A percentile compares a stretch with the other conserved stretches of the same genome.
phyloP scores from a whole-genome alignment of 53 echinoderm and acorn worm genomes.

The Crossaster papposus region DNA sequence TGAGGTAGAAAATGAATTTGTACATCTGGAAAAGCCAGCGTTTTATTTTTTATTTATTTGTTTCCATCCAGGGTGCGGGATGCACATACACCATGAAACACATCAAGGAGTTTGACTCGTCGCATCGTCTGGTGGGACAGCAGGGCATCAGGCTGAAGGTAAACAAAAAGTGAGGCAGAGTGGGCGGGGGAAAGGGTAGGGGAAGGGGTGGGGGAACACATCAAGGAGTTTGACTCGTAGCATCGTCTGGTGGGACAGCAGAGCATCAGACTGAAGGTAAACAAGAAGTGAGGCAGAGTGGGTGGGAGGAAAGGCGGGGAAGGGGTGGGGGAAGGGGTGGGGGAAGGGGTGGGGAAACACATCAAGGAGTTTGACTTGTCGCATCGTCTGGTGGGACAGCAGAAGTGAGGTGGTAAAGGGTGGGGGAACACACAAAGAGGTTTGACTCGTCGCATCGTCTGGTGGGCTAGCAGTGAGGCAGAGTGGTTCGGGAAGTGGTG shows the following conservation, averaged over 20 bases:
- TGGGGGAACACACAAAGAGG: constrained; percentile 14
- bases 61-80: constrained; percentile 64
- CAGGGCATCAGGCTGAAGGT: constrained; percentile 73
- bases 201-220: background rate
- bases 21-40: too few species aligned
- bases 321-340: too few species aligned
- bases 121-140: constrained; percentile 90
- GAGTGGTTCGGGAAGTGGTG: background rate
- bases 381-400: constrained; percentile 90
- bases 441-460: constrained; percentile 88
- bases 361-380: constrained; percentile 63
- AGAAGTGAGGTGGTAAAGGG: background rate
- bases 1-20: too few species aligned
- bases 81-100: constrained; percentile 80
- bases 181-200: background rate
- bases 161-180: background rate
- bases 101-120: constrained; percentile 84
- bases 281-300: background rate
- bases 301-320: background rate
- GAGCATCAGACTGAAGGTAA: constrained; percentile 64
- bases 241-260: constrained; percentile 93
- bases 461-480: constrained; percentile 67
- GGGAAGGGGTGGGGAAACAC: too few species aligned
- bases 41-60: background rate
- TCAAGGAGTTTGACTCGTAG: constrained; percentile 74